A percentile compares a stretch with the other conserved stretches of the same genome.
Evolutionary conservation across 2,113 vertebrate genomes (phyloP).

Genomic region (Cichladusa arquata): DNA sequence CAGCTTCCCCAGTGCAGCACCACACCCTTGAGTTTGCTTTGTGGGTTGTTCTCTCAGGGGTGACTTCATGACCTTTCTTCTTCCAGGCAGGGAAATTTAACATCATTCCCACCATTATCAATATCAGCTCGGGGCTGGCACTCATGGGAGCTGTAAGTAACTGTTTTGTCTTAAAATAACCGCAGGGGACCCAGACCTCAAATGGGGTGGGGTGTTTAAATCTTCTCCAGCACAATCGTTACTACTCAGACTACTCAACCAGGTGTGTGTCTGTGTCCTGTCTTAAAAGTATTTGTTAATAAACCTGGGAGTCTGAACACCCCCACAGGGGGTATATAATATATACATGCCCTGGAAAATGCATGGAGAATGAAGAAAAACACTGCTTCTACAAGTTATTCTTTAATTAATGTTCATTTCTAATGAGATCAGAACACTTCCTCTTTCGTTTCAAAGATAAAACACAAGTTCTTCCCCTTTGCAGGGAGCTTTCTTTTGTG

Average conservation of each 20-base stretch:
- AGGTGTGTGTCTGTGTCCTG: background rate
- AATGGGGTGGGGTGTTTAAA: background rate
- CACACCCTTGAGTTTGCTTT: background rate
- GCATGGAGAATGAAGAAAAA: background rate
- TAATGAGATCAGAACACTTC: background rate
- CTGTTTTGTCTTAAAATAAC: background rate
- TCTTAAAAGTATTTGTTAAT: background rate
- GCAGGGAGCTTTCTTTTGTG: slow-evolving; percentile 92
- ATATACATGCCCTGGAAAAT: background rate
- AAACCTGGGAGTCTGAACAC: background rate
- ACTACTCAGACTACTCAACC: background rate
- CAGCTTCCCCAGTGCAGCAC: background rate
- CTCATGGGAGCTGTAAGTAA: slow-evolving; percentile 90
- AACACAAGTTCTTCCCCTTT: background rate
- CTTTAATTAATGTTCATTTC: background rate
- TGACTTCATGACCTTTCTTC: background rate
- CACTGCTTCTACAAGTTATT: background rate
- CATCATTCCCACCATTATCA: slow-evolving; percentile 91
- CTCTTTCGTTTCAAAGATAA: background rate
- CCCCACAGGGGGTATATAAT: background rate
- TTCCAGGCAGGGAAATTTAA: slow-evolving; percentile 93
- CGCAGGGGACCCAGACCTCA: background rate
- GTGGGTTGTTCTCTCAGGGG: background rate
- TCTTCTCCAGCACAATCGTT: background rate
- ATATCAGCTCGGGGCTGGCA: slow-evolving; percentile 88